phyloP scores from a whole-genome alignment of 2,113 vertebrate species.

The Corydoras maculifer region DNA sequence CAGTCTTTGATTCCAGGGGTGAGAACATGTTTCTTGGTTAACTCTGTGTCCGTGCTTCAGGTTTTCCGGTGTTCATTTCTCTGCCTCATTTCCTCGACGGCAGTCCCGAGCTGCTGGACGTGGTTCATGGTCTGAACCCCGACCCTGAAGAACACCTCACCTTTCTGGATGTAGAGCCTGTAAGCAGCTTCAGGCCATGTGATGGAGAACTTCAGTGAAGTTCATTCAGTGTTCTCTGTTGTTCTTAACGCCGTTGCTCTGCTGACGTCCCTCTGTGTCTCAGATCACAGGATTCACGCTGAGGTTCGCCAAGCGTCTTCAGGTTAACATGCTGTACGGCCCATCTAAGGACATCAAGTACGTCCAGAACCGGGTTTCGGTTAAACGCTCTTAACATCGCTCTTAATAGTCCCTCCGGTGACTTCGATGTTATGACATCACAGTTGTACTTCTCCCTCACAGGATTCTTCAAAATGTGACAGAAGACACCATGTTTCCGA shows the following conservation, averaged over 20 bases:
- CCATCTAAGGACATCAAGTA: conserved; percentile 71
- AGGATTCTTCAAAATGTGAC: conserved; percentile 74
- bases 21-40: no score
- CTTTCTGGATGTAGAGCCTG: conserved; percentile 86
- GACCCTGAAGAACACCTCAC: conserved; percentile 72
- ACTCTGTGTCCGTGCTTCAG: conserved; percentile 53
- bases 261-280: conserved; percentile 23
- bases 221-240: no score
- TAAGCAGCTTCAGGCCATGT: conserved; percentile 55
- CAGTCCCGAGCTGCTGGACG: conserved; percentile 56
- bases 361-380: conserved; percentile 39
- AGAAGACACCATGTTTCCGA: conserved; percentile 71
- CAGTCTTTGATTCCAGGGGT: no score
- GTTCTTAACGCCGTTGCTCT: no score
- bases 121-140: conserved; percentile 67
- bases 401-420: no score
- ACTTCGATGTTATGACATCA: not conserved
- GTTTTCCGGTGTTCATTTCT: conserved; percentile 75
- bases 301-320: conserved; percentile 83
- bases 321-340: conserved; percentile 82
- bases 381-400: no score
- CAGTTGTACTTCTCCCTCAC: conserved; percentile 34
- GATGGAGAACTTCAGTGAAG: no score
- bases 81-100: conserved; percentile 88
- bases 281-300: conserved; percentile 89